Evolutionary conservation across 1,140 invertebrate genomes (phyloP).

Genomic region (Philotrypesis tridentata): DNA sequence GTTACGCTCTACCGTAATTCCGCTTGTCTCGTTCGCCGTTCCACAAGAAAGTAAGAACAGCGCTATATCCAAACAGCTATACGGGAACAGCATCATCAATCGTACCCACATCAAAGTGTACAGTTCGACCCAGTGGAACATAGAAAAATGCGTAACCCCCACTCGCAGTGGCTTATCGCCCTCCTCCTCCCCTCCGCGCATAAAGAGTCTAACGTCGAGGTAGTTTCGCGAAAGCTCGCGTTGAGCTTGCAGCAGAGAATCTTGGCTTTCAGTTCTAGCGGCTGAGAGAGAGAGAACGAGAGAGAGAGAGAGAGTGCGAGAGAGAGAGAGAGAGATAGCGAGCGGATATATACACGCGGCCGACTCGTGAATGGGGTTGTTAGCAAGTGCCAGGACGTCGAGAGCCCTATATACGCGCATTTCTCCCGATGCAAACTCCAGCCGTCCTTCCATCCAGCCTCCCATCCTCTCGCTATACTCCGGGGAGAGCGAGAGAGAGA

Average conservation of each 20-base stretch:
- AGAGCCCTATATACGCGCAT: background rate
- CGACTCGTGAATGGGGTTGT: conserved; percentile 38
- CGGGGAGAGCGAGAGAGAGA: background rate
- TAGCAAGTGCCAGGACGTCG: conserved; percentile 31
- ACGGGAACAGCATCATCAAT: background rate
- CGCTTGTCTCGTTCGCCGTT: no score
- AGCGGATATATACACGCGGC: conserved; percentile 3
- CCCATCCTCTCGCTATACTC: background rate
- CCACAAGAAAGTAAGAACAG: no score
- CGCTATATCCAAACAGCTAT: background rate
- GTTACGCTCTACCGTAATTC: no score
- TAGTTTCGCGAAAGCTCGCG: background rate
- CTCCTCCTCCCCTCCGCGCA: background rate
- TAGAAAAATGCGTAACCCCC: background rate
- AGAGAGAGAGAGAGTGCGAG: no score
- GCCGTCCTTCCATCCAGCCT: background rate
- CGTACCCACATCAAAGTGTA: no score
- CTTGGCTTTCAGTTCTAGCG: no score
- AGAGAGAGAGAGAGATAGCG: no score
- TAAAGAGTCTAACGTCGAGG: background rate
- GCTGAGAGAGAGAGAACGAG: no score
- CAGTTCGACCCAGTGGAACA: no score
- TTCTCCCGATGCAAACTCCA: background rate
- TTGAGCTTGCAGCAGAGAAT: background rate
- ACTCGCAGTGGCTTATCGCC: no score